Evolutionary conservation across 2,113 vertebrate genomes (phyloP).

Genomic region (Notothenia coriiceps): DNA sequence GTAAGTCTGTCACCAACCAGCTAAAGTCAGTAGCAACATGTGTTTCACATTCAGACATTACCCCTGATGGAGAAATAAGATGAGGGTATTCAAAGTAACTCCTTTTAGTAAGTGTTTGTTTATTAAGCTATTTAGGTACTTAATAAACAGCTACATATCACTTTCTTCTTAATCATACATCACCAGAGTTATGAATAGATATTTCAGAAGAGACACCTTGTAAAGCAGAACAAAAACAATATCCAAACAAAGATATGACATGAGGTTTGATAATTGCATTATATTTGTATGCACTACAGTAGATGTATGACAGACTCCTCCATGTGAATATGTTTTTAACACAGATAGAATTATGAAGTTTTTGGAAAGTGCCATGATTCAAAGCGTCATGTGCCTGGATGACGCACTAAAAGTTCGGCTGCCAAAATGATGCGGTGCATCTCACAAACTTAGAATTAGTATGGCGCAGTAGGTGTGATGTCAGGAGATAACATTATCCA

Average conservation of each 20-base stretch:
- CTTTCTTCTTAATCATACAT: background rate
- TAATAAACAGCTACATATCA: background rate
- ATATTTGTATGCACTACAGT: background rate
- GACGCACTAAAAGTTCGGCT: background rate
- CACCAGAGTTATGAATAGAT: background rate
- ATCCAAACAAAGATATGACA: background rate
- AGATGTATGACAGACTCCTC: background rate
- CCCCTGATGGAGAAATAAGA: slow-evolving; percentile 10
- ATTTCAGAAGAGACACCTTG: background rate
- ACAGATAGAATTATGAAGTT: slow-evolving; percentile 3
- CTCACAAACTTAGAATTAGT: background rate
- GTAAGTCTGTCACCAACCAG: slow-evolving; percentile 40
- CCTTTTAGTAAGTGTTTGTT: background rate
- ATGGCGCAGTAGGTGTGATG: background rate
- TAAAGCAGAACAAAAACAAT: background rate
- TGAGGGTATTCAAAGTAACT: slow-evolving; percentile 7
- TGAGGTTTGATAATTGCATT: background rate
- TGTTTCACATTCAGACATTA: slow-evolving; percentile 12
- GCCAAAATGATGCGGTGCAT: background rate
- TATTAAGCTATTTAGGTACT: background rate
- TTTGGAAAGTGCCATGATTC: slow-evolving; percentile 7
- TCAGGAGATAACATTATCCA: slow-evolving; percentile 2
- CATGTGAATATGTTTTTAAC: slow-evolving; percentile 36
- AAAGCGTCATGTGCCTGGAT: slow-evolving; percentile 37
- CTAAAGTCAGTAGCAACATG: slow-evolving; percentile 43